These are phyloP conservation scores for Caenorhabditis afra DNA, from an alignment of 2,888 invertebrate species.

Conservation along the genomic window DNA sequence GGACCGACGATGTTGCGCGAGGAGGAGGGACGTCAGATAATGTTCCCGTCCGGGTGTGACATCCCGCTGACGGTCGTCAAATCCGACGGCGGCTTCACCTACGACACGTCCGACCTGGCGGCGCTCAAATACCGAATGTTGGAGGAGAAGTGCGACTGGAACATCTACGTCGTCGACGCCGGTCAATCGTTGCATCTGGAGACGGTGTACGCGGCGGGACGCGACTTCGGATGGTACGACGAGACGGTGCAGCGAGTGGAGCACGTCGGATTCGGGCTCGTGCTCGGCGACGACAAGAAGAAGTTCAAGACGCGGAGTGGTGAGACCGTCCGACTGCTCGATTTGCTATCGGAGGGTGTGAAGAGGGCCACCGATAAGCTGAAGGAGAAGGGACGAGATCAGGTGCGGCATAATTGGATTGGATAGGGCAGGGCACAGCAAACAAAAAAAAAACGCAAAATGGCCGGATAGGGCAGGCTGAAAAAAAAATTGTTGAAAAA, in stretches of 20 bases:
- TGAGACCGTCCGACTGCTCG: conserved; percentile 91
- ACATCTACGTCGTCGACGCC: conserved; percentile 94
- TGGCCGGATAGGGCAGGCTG: no score
- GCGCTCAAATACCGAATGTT: conserved; percentile 84
- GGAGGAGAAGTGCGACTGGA: conserved; percentile 89
- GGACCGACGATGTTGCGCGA: conserved; percentile 82
- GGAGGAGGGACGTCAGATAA: conserved; percentile 85
- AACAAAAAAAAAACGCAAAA: no score
- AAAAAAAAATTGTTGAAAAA: no score
- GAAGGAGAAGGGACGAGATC: conserved; percentile 81
- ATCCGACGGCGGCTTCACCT: conserved; percentile 94
- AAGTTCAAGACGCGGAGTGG: conserved; percentile 99
- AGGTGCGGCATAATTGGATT: no score
- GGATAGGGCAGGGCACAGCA: no score
- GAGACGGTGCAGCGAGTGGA: conserved; percentile 86
- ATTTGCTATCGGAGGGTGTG: conserved; percentile 91
- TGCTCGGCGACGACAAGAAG: conserved; percentile 96
- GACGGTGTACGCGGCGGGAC: conserved; percentile 87
- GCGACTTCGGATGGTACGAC: conserved; percentile 87
- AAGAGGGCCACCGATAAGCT: conserved; percentile 82
- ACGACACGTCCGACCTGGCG: conserved; percentile 98
- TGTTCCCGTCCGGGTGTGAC: conserved; percentile 81
- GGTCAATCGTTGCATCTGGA: conserved; percentile 86
- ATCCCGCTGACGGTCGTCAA: conserved; percentile 95
- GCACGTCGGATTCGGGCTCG: conserved; percentile 96